These are phyloP conservation scores for Linyphia triangularis DNA, from an alignment of 2,888 invertebrate genomes.

Conservation along the genomic window DNA sequence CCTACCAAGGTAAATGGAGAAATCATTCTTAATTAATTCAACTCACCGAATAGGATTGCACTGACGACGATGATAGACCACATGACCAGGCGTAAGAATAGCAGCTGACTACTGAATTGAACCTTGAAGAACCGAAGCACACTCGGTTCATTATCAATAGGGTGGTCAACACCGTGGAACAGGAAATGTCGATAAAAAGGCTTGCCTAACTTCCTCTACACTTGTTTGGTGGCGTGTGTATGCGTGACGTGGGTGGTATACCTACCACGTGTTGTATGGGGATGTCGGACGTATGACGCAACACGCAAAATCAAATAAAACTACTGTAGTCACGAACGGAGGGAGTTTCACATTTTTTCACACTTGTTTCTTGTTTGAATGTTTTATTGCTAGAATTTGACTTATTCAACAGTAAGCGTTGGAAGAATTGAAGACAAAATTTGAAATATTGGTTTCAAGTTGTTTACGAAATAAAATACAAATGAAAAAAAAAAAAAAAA, in stretches of 20 bases:
- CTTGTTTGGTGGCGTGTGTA: not conserved
- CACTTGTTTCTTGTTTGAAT: no score
- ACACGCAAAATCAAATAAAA: no score
- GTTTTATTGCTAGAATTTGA: no score
- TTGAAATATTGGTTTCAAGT: no score
- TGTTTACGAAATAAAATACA: no score
- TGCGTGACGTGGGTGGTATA: not conserved
- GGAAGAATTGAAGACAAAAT: no score
- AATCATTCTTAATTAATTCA: not conserved
- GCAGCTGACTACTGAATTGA: not conserved
- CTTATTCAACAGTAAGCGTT: not conserved
- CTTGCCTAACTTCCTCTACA: constrained; percentile 60
- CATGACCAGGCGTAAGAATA: not conserved
- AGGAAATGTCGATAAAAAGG: constrained; percentile 61
- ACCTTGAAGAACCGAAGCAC: constrained; percentile 45
- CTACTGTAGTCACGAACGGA: no score
- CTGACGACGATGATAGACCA: constrained; percentile 10
- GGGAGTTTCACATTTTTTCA: no score
- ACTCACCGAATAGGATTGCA: constrained; percentile 7
- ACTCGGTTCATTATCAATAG: not conserved
- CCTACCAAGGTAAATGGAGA: not conserved
- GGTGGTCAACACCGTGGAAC: constrained; percentile 19
- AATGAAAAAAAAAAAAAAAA: no score
- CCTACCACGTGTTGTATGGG: no score
- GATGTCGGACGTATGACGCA: not conserved